A percentile compares a stretch with the other conserved stretches of the same genome.
Conservation (phyloP, 2,113 vertebrate genomes). For the Sapajus apella region DNA sequence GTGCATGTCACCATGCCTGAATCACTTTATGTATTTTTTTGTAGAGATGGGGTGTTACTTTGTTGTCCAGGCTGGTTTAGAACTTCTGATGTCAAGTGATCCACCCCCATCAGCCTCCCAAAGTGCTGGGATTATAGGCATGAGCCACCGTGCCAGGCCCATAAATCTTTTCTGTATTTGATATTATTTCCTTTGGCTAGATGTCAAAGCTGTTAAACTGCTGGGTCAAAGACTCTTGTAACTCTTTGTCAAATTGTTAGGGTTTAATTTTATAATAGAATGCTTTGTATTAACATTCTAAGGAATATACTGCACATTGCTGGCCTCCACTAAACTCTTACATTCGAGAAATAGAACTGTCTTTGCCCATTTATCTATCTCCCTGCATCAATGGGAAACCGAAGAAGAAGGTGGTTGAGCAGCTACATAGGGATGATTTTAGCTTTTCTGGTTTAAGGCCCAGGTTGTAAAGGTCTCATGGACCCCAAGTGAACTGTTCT, state of each 20-base stretch:
- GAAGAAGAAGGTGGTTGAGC: not conserved
- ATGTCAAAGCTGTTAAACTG: not conserved
- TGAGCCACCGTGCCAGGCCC: too few species aligned
- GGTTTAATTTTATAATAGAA: not conserved
- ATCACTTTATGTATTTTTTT: too few species aligned
- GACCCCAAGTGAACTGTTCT: not conserved
- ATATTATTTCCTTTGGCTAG: conserved; percentile 8
- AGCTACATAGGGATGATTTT: not conserved
- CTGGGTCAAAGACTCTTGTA: not conserved
- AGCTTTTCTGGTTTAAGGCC: not conserved
- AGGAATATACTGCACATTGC: not conserved
- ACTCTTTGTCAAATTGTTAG: not conserved
- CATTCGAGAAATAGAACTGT: not conserved
- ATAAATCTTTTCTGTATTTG: not conserved
- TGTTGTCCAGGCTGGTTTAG: too few species aligned
- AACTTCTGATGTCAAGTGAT: too few species aligned
- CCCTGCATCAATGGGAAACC: not conserved
- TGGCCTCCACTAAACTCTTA: not conserved
- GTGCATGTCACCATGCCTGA: too few species aligned
- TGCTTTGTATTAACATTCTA: not conserved
- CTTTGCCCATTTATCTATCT: not conserved
- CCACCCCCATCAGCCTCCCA: too few species aligned
- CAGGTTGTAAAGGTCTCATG: not conserved
- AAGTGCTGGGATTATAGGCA: too few species aligned
- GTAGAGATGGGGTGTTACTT: too few species aligned